A percentile compares a stretch with the other conserved stretches of the same genome.
Conservation (phyloP, 2,113 vertebrate genomes). For the Plectropomus leopardus region DNA sequence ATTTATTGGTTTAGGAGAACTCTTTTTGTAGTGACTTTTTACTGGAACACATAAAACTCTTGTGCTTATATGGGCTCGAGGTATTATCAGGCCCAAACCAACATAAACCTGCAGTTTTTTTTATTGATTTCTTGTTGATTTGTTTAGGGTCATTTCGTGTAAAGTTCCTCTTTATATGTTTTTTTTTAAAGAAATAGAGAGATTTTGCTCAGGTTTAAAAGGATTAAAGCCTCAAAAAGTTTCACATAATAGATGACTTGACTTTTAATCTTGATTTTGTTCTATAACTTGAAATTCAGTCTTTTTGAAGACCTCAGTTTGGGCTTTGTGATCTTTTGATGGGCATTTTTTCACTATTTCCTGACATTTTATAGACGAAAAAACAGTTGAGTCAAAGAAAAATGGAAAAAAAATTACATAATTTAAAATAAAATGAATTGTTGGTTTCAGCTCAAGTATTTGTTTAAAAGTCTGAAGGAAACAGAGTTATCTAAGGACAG, state of each 20-base stretch:
- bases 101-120: too few species aligned
- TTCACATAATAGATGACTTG: too few species aligned
- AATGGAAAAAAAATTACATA: not conserved
- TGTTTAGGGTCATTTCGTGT: too few species aligned
- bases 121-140: too few species aligned
- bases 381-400: not conserved
- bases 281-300: too few species aligned
- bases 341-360: not conserved
- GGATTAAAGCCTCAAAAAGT: too few species aligned
- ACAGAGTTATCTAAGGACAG: constrained; percentile 23
- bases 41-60: constrained; percentile 10
- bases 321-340: not conserved
- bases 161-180: too few species aligned
- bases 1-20: not conserved
- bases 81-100: too few species aligned
- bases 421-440: not conserved
- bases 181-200: too few species aligned
- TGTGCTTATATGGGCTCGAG: not conserved
- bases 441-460: not conserved
- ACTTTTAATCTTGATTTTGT: too few species aligned
- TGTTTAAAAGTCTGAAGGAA: constrained; percentile 2
- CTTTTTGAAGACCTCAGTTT: not conserved
- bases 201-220: too few species aligned
- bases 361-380: not conserved
- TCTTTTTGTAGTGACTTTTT: not conserved